Evolutionary conservation across 1,140 invertebrate genomes (phyloP), one percentile per base, ranked within the genome.

Genomic region (Ostrea denselamellosa): DNA sequence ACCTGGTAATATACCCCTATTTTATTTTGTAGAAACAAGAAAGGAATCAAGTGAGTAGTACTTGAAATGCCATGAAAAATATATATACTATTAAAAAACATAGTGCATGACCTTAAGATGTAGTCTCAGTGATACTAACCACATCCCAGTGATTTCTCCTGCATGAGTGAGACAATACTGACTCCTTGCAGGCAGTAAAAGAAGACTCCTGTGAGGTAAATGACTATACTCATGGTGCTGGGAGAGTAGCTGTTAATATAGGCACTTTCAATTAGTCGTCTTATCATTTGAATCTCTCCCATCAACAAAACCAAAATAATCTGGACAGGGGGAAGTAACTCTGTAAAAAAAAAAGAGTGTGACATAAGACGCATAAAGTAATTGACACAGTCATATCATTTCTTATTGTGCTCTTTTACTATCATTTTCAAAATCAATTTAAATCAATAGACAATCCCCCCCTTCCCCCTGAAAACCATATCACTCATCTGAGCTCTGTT

Each of bases 141-240:
- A n/a, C 84, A 14, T 25, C 44, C 8, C 10, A 86, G 53, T 4
- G 25, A 19, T 9, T 51, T 68, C 83, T 68, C 85, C 82, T 54
- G 58, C 82, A 53, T 83, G 88, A 85, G 8, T 68, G 81, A 17
- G 71, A 84, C 77, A 89, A 77, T 22, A 86, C 54, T 22, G 88
- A 89, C 8, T 77, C 83, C 19, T 77, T 82, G 25, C 84, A 19
- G 9, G 65, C 68, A 56, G 58, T 89, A 89, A 28, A 86, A 89
- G 44, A 84, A 19, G 8, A 89, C 19, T 12, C 88, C 88, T 10
- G 83, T 85, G 7, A 56, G n/a, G 62, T 89, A 89, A 14, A 89
- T 89, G 19, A 86, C 52, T 3, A 89, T n/a, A 10, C 88, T 89
- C 88, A 89, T 89, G 8, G 81, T 89, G 44, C 85, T 84, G 12